Evolutionary conservation across 1,140 invertebrate genomes (phyloP).

Genomic region (Listronotus bonariensis): DNA sequence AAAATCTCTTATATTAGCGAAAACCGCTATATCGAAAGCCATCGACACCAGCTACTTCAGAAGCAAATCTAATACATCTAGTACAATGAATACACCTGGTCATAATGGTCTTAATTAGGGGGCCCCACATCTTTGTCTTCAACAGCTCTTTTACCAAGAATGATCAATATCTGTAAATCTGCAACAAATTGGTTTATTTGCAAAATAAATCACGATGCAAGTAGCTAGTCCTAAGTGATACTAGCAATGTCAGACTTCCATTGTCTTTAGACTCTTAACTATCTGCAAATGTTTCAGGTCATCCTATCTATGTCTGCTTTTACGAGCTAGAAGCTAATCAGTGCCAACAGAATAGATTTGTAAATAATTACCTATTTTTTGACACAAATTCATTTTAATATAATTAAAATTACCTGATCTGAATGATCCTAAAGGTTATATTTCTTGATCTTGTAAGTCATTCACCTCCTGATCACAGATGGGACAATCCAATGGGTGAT

Average conservation of each 20-base stretch:
- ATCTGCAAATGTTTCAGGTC: too few relatives aligned
- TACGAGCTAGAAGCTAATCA: too few relatives aligned
- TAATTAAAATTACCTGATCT: conserved; percentile 67
- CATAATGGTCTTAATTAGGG: conserved; percentile 99
- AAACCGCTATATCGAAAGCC: too few relatives aligned
- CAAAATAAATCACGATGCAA: neutral
- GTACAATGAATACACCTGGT: conserved; percentile 99
- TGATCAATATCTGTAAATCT: conserved; percentile 90
- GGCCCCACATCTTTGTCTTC: conserved; percentile 99
- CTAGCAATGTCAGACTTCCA: neutral
- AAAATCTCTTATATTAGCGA: too few relatives aligned
- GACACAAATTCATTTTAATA: neutral
- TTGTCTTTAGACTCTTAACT: too few relatives aligned
- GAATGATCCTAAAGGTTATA: conserved; percentile 96
- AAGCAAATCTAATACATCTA: conserved; percentile 94
- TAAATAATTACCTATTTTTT: too few relatives aligned
- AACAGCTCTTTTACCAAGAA: conserved; percentile 94
- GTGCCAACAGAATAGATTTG: too few relatives aligned
- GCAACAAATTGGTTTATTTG: neutral
- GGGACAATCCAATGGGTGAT: conserved; percentile 98
- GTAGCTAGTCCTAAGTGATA: neutral
- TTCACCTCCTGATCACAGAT: conserved; percentile 99
- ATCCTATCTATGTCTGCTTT: too few relatives aligned
- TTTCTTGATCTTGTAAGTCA: conserved; percentile 98
- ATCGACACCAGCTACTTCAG: conserved; percentile 96